These are phyloP conservation scores for Spea hammondii DNA, from an alignment of 2,797 vertebrate genomes.

Conservation along the genomic window DNA sequence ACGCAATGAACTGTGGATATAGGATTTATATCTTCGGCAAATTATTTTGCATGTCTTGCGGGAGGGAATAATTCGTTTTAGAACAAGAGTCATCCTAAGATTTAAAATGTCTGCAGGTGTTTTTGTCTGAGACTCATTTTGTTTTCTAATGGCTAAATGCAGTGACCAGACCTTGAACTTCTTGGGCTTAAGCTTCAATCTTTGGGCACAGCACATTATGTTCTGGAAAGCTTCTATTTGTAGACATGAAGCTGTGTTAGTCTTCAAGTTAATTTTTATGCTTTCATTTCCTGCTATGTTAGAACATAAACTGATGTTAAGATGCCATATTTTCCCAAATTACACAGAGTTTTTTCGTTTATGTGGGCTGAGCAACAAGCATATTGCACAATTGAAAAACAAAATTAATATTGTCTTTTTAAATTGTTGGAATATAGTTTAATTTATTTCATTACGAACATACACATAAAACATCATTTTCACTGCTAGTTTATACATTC, in stretches of 20 bases:
- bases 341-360: constrained; percentile 8
- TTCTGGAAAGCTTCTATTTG: constrained; percentile 66
- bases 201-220: constrained; percentile 57
- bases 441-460: no score
- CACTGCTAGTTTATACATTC: no score
- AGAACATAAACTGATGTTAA: constrained; percentile 38
- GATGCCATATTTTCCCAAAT: constrained; percentile 13
- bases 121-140: constrained; percentile 63
- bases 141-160: constrained; percentile 63
- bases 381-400: no score
- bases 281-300: constrained; percentile 46
- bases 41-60: constrained; percentile 46
- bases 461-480: no score
- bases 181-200: constrained; percentile 57
- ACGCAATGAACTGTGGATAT: constrained; percentile 5
- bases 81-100: constrained; percentile 55
- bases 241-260: constrained; percentile 51
- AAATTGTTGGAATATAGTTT: no score
- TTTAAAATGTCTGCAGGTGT: constrained; percentile 65
- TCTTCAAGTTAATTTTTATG: constrained; percentile 53
- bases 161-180: constrained; percentile 66
- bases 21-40: constrained; percentile 18
- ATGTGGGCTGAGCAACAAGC: not conserved
- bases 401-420: no score
- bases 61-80: constrained; percentile 47